Evolutionary conservation across 2,113 vertebrate genomes (phyloP), one percentile per base, ranked within the genome.

Genomic region (Tor tambroides): DNA sequence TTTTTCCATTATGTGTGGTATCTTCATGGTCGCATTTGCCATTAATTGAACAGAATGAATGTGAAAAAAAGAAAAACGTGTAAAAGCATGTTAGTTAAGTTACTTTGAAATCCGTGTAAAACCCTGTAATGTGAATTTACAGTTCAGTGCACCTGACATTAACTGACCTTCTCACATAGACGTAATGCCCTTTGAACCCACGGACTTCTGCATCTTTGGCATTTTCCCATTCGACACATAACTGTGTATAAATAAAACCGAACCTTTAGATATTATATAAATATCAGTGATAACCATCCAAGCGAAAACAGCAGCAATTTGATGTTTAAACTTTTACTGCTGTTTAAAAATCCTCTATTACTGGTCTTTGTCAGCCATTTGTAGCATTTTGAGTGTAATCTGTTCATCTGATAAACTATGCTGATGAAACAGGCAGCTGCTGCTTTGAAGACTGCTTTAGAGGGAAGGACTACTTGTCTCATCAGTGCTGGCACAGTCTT

Each of bases 401-500:
- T 65, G n/a, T 49, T 83, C 41, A 80, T 83, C 26, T 67, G 80
- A 49, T 83, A 15, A 83, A 69, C 46, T 69, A 28, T 83, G 63
- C 19, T 3, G n/a, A 82, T 49, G 41, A 49, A 65, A 77, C 75
- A 23, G 75, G 43, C n/a, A 77, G 75, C 43, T 77, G 23, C 80
- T 49, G 2, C 19, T 21, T 69, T 69, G 61, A 83, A 83, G 79
- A 17, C 75, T 61, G 54, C 28, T 61, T 54, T 41, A 65, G 38
- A 71, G 54, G 78, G 32, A 86, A 80, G 28, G 35, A 26, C 35
- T 86, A 86, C 63, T 69, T 49, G 63, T 72, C 15, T 86, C 46
- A 80, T 86, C 77, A 85, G 41, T 79, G 41, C 51, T 76, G 72
- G 83, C 49, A 38, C 87, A 87, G 91, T 90, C 89, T 74, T 79